Evolutionary conservation across 2,113 vertebrate species (phyloP), one percentile per base, ranked within the genome.

Genomic region (Mesembrinibis cayennensis): DNA sequence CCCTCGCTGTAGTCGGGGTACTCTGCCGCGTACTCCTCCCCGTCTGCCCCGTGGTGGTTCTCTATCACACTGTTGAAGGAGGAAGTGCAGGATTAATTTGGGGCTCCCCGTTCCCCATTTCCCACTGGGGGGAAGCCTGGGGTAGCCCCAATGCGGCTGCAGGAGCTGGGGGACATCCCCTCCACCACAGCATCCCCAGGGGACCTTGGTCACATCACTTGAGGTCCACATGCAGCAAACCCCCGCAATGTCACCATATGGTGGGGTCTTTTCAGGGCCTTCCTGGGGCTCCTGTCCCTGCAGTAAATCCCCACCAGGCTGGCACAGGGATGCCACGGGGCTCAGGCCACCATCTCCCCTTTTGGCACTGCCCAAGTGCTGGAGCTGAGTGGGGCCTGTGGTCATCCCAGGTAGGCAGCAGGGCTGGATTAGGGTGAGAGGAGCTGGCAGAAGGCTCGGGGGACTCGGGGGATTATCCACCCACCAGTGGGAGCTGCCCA

Each of bases 1-100:
- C 97, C 98, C 62, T 98, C 98, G 19, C 96, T 96, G 0, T 98
- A 98, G 26, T 95, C 98, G 3, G 97, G 82, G 65, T 98, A 98
- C 77, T 98, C 98, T 58, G 92, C 90, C 13, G 73, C 69, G 2
- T 97, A 98, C 71, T 98, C 98, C 61, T 97, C 90, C 82, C 97
- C 97, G 0, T 98, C 98, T 3, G n/a, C 77, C 82, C 85, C 83
- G 11, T 98, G 97, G 79, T 98, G 98, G 88, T 98, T 98, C 56
- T 98, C 98, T 56, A 97, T 98, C 97, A 98, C 90, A 15, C 98
- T 98, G 98, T 42, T 52, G 1, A n/a, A 88, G 81, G 18, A 90
- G 73, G 90, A 74, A 84, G 47, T 13, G 0, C 47, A 22, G 70
- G 7, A 30, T 83, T 80, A 7, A 30, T 20, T 16, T 0, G 0